Evolutionary conservation across 2,888 invertebrate genomes (phyloP), one percentile per base, ranked within the genome.

Genomic region (Caenorhabditis wallacei): DNA sequence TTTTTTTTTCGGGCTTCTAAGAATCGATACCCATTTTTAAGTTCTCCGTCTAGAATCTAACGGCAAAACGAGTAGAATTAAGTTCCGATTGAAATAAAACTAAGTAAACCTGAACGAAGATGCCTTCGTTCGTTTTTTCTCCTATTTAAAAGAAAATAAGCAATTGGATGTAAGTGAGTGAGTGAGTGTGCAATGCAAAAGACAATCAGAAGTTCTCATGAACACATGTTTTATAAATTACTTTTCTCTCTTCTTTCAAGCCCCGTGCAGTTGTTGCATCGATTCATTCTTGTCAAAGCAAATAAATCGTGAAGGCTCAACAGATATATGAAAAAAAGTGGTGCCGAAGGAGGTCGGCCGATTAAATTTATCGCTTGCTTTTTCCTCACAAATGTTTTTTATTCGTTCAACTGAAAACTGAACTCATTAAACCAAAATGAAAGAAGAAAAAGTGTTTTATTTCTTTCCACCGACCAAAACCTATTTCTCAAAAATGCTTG

Each of bases 151-250:
- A 48, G 35, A 51, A 59, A 35, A 48, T 20, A 59, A 68, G n/a
- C n/a, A n/a, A 75, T 75, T 75, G 75, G 48, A 68, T 75, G 66
- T 51, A 22, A 30, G 66, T 37, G 53, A 24, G 68, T 24, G 68
- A 40, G 48, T 37, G 66, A 53, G 63, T 64, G 69, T 63, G 59
- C 35, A 46, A 64, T 68, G 76, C 68, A 68, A 20, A 59, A 76
- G 68, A 76, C 76, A 76, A 76, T 76, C 76, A 76, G 53, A 76
- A 76, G 68, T 68, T 76, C 68, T 74, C 68, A 59, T 76, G 76
- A 68, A 76, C 76, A 76, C 76, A 76, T 76, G 76, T 68, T 68
- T 75, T 75, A 75, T 75, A 75, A 75, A 75, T 75, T 57, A 75
- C 75, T 66, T 59, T 57, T 56, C 64, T 37, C 51, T 57, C 22